These are phyloP conservation scores for Brachynemurus nebulosus DNA, from an alignment of 2,888 invertebrate genomes.

Conservation along the genomic window DNA sequence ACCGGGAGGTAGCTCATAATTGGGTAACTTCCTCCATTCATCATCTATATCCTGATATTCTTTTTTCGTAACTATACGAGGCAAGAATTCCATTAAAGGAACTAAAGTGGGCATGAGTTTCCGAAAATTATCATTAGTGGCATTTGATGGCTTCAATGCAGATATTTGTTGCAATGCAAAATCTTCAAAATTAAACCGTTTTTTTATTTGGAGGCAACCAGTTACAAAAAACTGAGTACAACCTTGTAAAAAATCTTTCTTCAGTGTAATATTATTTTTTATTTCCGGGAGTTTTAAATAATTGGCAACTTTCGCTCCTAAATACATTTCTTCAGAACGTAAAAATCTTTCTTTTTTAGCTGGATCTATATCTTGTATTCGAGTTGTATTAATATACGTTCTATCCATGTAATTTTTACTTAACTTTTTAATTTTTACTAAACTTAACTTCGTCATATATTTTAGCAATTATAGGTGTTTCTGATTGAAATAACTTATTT, in stretches of 20 bases:
- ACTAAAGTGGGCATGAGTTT: neutral
- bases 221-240: neutral
- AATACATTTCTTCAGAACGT: neutral
- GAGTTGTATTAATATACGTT: constrained; percentile 1
- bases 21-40: neutral
- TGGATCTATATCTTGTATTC: neutral
- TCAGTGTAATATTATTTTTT: neutral
- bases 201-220: neutral
- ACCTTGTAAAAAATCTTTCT: neutral
- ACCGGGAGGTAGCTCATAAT: neutral
- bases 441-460: too few species aligned
- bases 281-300: neutral
- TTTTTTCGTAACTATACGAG: neutral
- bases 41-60: neutral
- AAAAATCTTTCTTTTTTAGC: neutral
- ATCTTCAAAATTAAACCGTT: constrained; percentile 1
- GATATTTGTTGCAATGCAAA: neutral
- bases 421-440: too few species aligned
- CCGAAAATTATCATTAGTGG: neutral
- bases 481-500: too few species aligned
- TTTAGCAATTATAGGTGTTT: too few species aligned
- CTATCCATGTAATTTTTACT: constrained; percentile 1
- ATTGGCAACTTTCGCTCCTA: neutral
- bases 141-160: neutral
- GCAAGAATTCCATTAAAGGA: neutral